Evolutionary conservation across 1,140 invertebrate genomes (phyloP).

Genomic region (Brachionus sp.): DNA sequence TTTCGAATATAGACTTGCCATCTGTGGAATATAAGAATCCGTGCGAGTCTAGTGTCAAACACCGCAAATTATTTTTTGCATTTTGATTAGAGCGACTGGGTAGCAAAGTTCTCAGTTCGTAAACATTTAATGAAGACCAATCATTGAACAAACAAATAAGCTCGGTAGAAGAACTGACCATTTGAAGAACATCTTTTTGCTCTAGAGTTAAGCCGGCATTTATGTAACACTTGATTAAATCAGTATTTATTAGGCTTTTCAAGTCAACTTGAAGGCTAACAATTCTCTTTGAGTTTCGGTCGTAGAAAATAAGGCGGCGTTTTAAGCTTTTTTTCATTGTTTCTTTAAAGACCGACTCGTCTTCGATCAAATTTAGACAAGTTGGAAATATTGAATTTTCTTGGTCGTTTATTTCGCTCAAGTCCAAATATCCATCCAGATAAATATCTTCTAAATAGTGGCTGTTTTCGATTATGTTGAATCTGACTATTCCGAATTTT

Average conservation of each 20-base stretch:
- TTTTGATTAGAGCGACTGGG: background rate
- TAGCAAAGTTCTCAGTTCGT: conserved; percentile 25
- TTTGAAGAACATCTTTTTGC: conserved; percentile 11
- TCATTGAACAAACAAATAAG: conserved; percentile 38
- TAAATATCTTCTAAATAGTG: conserved; percentile 10
- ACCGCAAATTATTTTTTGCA: background rate
- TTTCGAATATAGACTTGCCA: conserved; percentile 30
- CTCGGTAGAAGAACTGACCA: conserved; percentile 12
- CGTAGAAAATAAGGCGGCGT: conserved; percentile 20
- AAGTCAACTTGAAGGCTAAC: conserved; percentile 10
- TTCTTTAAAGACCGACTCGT: conserved; percentile 40
- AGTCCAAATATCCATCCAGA: conserved; percentile 4
- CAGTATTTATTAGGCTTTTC: background rate
- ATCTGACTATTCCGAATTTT: conserved; percentile 28
- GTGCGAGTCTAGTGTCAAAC: conserved; percentile 15
- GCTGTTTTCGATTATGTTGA: background rate
- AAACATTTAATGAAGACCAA: background rate
- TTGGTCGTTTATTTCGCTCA: conserved; percentile 20
- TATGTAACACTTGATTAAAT: background rate
- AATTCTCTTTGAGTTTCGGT: conserved; percentile 18
- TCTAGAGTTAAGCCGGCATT: conserved; percentile 29
- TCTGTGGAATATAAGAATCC: conserved; percentile 34
- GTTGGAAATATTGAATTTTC: background rate
- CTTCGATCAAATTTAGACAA: conserved; percentile 41
- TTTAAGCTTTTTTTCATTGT: conserved; percentile 2